Evolutionary conservation across 2,113 vertebrate species (phyloP), one percentile per base, ranked within the genome.

Genomic region (Nycticorax nycticorax): DNA sequence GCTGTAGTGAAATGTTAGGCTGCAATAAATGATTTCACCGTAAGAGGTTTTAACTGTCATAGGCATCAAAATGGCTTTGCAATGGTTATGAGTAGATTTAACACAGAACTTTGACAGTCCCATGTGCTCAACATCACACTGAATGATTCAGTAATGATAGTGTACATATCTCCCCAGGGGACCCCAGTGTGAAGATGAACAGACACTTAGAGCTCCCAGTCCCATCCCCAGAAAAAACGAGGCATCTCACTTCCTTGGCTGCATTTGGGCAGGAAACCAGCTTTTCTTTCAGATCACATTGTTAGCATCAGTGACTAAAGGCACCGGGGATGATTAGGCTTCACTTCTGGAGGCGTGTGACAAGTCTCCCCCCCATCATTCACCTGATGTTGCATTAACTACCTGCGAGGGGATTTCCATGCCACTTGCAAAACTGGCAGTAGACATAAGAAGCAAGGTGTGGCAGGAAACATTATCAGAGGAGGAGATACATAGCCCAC

Each of bases 11-110:
- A 96, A 94, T 72, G 91, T 94, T 96, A 96, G 95, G 76, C 87
- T 89, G 91, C 69, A 96, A 95, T 96, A 97, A 97, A 94, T 72
- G 52, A 95, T 96, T 97, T 93, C 89, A 83, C 91, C 6, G 0
- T 97, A 96, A 97, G 92, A 97, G 89, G 85, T 97, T 97, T 96
- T 96, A 97, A 96, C 95, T 97, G 95, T 97, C 80, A 74, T 28
- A 95, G 88, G 63, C 96, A 97, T 97, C 96, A 97, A 96, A 97
- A 96, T 94, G 93, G 94, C 88, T 97, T 96, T 96, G 88, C 95
- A 95, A 93, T 84, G 89, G 86, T 94, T 96, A 94, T 89, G 88
- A 95, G 96, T 76, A 96, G 96, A 95, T 97, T 97, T 96, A 96
- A 93, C 63, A 88, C 71, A 50, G 71, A 97, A 83, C 55, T 92